Evolutionary conservation across 2,888 invertebrate genomes (phyloP).

Genomic region (Lacanobia wlatinum): DNA sequence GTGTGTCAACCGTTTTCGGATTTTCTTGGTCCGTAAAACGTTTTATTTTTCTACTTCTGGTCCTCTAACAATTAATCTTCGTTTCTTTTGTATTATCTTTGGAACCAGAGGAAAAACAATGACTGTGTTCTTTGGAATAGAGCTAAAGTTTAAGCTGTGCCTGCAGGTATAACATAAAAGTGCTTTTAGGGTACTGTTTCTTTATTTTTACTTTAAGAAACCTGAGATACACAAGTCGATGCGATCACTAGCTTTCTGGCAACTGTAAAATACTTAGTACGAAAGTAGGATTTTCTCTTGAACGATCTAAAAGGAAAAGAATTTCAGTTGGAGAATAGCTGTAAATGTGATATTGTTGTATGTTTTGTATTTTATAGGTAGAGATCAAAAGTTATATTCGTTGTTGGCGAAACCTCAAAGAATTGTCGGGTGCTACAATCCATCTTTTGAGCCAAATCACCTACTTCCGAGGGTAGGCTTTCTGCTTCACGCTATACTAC

Average conservation of each 20-base stretch:
- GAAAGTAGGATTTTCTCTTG: background rate
- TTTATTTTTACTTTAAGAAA: background rate
- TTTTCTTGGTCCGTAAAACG: slow-evolving; percentile 24
- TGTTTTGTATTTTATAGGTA: background rate
- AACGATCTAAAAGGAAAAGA: background rate
- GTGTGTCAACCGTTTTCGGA: slow-evolving; percentile 37
- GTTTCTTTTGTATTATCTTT: slow-evolving; percentile 52
- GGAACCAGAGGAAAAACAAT: slow-evolving; percentile 39
- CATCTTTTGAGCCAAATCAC: slow-evolving; percentile 6
- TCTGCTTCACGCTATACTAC: background rate
- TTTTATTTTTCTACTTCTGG: slow-evolving; percentile 44
- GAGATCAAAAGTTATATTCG: background rate
- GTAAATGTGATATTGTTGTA: slow-evolving; percentile 1
- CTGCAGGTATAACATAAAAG: slow-evolving; percentile 26
- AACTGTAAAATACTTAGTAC: slow-evolving; percentile 1
- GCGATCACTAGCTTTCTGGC: background rate
- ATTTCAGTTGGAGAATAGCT: background rate
- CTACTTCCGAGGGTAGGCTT: background rate
- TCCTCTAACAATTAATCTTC: slow-evolving; percentile 45
- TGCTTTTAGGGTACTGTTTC: slow-evolving; percentile 15
- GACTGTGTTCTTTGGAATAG: slow-evolving; percentile 34
- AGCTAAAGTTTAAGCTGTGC: slow-evolving; percentile 38
- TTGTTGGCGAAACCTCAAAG: background rate
- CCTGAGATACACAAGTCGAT: slow-evolving; percentile 2
- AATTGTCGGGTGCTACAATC: background rate